Base-by-base conservation (phyloP, 2,888 invertebrate genomes). In the Endotricha flammealis region DNA sequence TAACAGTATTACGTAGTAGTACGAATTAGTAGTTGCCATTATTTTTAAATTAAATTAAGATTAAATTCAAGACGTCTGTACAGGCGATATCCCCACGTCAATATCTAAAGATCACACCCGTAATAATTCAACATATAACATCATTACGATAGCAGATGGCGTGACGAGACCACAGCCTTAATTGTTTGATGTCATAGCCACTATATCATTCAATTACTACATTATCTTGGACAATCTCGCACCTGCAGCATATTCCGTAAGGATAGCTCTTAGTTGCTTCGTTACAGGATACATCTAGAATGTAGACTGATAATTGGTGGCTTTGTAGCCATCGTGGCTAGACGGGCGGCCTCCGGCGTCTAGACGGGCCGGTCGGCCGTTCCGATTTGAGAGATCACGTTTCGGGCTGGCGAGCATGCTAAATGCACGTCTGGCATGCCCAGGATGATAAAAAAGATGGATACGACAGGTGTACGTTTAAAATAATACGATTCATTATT, bases 351-450 rank as follows among this genome's bases (percentile, higher is more conserved):
- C 69, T 67, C 67, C 67, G 69, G 59, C 59, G 78, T 81, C 81
- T 79, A 80, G 81, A 79, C 35, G 23, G 29, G 50, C 67, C 65
- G 62, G 80, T 78, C 35, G 22, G 35, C 67, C 65, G 62, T 61
- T 67, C 70, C 70, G 72, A 67, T 70, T 71, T 75, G 77, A 68
- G 71, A 70, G 79, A 78, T 83, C 81, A 78, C 77, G 81, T 82
- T 82, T 78, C 82, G 75, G 72, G 65, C 71, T 69, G 66, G 57
- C 74, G 77, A 70, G 69, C 80, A 77, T 70, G 77, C 74, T 81
- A 77, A 82, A 78, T 81, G 80, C 78, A 72, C 67, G 81, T 80
- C 79, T 79, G 76, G 20, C 20, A 20, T n/a, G 20, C 20, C 20
- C 20, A 20, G 20, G 20, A 20, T 20, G 20, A 2, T 4, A 2